phyloP scores from a whole-genome alignment of 2,113 vertebrate genomes.

The Brachyistius frenatus region DNA sequence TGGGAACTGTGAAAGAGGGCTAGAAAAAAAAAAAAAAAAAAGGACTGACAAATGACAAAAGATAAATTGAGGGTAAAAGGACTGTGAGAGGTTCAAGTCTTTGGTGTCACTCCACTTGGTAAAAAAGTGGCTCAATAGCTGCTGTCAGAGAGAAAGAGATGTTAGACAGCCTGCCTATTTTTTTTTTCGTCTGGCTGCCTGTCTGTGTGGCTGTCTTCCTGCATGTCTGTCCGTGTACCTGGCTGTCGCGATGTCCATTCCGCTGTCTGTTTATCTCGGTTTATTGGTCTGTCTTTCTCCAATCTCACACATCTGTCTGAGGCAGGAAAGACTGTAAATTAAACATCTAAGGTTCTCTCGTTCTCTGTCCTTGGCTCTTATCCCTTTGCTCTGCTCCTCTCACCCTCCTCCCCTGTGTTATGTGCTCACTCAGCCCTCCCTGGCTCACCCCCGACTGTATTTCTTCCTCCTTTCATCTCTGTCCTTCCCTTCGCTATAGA shows the following conservation, averaged over 20 bases:
- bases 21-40: slow-evolving; percentile 31
- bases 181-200: slow-evolving; percentile 40
- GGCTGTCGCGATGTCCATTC: slow-evolving; percentile 5
- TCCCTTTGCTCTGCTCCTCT: slow-evolving; percentile 61
- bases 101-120: slow-evolving; percentile 43
- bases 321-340: slow-evolving; percentile 55
- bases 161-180: slow-evolving; percentile 25
- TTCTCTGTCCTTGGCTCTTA: slow-evolving; percentile 64
- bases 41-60: slow-evolving; percentile 47
- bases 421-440: slow-evolving; percentile 58
- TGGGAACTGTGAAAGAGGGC: slow-evolving; percentile 11
- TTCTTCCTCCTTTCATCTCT: slow-evolving; percentile 71
- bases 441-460: slow-evolving; percentile 59
- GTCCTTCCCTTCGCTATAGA: slow-evolving; percentile 63
- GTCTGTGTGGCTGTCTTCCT: slow-evolving; percentile 25
- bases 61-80: slow-evolving; percentile 46
- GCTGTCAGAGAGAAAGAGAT: slow-evolving; percentile 36
- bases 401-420: slow-evolving; percentile 62
- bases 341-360: slow-evolving; percentile 61
- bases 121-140: slow-evolving; percentile 44
- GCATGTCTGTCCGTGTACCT: slow-evolving; percentile 29
- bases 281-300: slow-evolving; percentile 31
- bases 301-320: slow-evolving; percentile 53
- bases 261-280: slow-evolving; percentile 32
- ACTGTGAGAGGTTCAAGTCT: slow-evolving; percentile 47